phyloP scores from a whole-genome alignment of 2,797 vertebrate genomes.

The Poecilia velifera region DNA sequence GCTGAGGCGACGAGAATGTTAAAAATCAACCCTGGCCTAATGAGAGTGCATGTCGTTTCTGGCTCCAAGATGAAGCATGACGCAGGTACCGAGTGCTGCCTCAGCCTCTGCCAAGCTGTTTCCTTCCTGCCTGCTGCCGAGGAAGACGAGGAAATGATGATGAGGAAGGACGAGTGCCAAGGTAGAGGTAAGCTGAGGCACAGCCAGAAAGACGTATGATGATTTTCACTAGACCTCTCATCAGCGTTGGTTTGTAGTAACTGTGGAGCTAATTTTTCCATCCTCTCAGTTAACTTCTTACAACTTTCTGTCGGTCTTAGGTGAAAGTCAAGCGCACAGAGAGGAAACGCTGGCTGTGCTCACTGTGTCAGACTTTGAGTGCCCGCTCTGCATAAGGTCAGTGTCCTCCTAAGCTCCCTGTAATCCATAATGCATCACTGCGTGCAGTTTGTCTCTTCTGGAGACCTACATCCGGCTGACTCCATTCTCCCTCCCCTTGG shows the following conservation, averaged over 20 bases:
- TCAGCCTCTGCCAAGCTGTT: slow-evolving; percentile 82
- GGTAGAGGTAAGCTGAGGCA: slow-evolving; percentile 54
- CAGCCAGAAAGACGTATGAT: neutral
- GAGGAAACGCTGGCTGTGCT: slow-evolving; percentile 73
- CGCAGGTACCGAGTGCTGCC: slow-evolving; percentile 77
- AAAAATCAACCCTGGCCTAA: slow-evolving; percentile 10
- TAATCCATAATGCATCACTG: slow-evolving; percentile 32
- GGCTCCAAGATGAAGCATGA: slow-evolving; percentile 64
- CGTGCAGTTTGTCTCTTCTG: neutral
- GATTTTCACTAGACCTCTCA: slow-evolving; percentile 1
- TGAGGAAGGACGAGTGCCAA: slow-evolving; percentile 71
- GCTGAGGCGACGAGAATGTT: neutral
- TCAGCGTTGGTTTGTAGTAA: neutral
- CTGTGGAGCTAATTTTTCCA: neutral
- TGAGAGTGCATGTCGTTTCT: slow-evolving; percentile 9
- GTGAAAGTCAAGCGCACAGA: slow-evolving; percentile 43
- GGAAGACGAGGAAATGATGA: slow-evolving; percentile 81
- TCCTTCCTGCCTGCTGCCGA: slow-evolving; percentile 80
- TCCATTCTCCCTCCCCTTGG: neutral
- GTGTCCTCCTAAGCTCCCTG: slow-evolving; percentile 35
- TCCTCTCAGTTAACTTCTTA: neutral
- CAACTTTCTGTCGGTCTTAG: slow-evolving; percentile 44
- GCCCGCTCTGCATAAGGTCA: slow-evolving; percentile 92
- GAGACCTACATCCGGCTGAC: slow-evolving; percentile 14
- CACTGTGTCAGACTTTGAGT: slow-evolving; percentile 88